These are phyloP conservation scores for Medauroidea extradentata DNA, from an alignment of 1,140 invertebrate species.

Conservation along the genomic window DNA sequence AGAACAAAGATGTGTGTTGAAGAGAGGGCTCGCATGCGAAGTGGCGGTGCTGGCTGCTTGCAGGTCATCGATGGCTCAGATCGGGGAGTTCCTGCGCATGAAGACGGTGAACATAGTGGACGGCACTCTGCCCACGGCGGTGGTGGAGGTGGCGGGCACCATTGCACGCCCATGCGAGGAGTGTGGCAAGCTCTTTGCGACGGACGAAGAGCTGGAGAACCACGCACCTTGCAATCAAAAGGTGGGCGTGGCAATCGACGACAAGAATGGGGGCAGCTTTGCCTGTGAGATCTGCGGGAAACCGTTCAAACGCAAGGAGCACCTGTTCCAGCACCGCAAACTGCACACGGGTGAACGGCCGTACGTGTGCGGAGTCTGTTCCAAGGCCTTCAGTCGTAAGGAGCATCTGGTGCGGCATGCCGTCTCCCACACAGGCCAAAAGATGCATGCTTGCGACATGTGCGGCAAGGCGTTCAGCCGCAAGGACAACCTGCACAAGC, in stretches of 20 bases:
- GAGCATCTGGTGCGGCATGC: slow-evolving; percentile 69
- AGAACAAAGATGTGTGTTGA: no score
- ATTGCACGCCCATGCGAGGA: slow-evolving; percentile 17
- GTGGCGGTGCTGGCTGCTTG: neutral
- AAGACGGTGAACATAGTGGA: slow-evolving; percentile 19
- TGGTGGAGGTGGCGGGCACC: slow-evolving; percentile 5
- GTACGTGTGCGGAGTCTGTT: slow-evolving; percentile 62
- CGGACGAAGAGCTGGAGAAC: slow-evolving; percentile 24
- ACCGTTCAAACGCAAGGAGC: slow-evolving; percentile 56
- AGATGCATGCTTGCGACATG: slow-evolving; percentile 68
- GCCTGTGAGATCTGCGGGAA: slow-evolving; percentile 55
- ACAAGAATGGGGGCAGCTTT: slow-evolving; percentile 36
- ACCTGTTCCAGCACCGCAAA: slow-evolving; percentile 58
- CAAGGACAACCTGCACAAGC: slow-evolving; percentile 72
- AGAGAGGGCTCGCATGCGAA: no score
- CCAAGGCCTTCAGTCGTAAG: slow-evolving; percentile 67
- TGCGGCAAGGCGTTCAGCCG: slow-evolving; percentile 72
- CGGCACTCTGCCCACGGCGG: neutral
- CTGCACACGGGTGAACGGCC: slow-evolving; percentile 74
- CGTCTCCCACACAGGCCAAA: slow-evolving; percentile 68
- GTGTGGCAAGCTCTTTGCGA: slow-evolving; percentile 28
- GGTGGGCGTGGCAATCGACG: neutral
- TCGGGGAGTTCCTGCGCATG: slow-evolving; percentile 33
- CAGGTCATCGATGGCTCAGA: slow-evolving; percentile 29
- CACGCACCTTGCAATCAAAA: slow-evolving; percentile 10